A percentile compares a stretch with the other conserved stretches of the same genome.
These are phyloP conservation scores for Gymnogyps californianus DNA, from an alignment of 2,113 vertebrate genomes.

Conservation along the genomic window DNA sequence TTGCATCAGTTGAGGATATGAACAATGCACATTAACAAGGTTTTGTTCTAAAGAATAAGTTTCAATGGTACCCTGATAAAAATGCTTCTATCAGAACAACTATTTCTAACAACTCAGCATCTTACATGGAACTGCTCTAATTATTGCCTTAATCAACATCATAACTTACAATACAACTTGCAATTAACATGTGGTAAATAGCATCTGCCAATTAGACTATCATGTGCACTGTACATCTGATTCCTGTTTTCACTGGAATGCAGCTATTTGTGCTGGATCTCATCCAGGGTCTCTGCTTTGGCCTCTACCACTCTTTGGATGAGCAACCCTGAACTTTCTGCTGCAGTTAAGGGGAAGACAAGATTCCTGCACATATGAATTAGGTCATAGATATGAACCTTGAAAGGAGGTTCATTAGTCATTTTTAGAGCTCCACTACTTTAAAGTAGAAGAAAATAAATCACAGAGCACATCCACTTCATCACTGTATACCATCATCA, in stretches of 20 bases:
- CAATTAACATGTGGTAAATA: constrained; percentile 45
- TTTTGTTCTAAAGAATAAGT: neutral
- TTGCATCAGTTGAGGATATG: neutral
- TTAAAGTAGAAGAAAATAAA: constrained; percentile 43
- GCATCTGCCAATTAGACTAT: constrained; percentile 54
- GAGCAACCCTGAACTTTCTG: constrained; percentile 21
- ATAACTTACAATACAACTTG: neutral
- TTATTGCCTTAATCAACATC: constrained; percentile 30
- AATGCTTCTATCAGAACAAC: neutral
- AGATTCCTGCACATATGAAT: constrained; percentile 46
- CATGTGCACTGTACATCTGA: constrained; percentile 55
- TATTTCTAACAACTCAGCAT: neutral
- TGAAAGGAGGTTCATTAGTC: constrained; percentile 53
- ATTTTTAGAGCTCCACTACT: constrained; percentile 41
- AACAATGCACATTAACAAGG: neutral
- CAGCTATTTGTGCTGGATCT: constrained; percentile 70
- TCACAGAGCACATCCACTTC: neutral
- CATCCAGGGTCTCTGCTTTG: constrained; percentile 50
- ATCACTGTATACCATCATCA: neutral
- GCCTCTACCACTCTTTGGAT: constrained; percentile 36
- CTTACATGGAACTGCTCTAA: constrained; percentile 2
- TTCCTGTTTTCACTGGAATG: constrained; percentile 56
- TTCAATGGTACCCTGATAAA: neutral
- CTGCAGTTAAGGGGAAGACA: constrained; percentile 22
- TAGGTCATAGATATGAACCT: constrained; percentile 36